Base-by-base conservation (phyloP, 2,888 invertebrate species). In the Polyploca ridens region DNA sequence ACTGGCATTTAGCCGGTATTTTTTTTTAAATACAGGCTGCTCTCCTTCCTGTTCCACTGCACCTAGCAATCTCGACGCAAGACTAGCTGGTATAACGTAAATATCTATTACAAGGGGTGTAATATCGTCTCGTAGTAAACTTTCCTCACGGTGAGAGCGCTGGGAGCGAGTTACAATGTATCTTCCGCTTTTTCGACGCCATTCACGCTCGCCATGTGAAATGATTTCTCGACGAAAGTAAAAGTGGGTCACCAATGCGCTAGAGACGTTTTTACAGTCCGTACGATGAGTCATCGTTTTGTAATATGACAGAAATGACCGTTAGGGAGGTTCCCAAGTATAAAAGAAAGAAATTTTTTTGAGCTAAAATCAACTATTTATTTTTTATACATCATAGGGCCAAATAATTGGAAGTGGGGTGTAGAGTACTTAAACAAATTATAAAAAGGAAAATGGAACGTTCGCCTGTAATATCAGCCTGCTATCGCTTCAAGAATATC, bases 201-300 rank as follows among this genome's bases (percentile, higher is more conserved):
- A 89, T 90, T 90, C 88, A 88, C 79, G 77, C 76, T 7, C 35
- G 79, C 75, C 86, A 88, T 92, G 91, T 85, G 91, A 90, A 90
- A 85, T 86, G 87, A 85, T 91, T 90, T 91, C 91, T 54, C 54
- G 54, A 84, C 89, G 85, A 93, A 93, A 93, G 93, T 93, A 93
- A 93, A 91, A 93, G 91, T 86, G 83, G 90, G 91, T 87, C 90
- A 90, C 71, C 66, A 67, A 75, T 64, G 66, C 62, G 54, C 62
- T 62, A 19, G 14, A 46, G 10, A 19, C 38, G 6, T 57, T 19
- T 7, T 10, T 14, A 58, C 14, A n/a, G 14, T 35, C 5, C 35
- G n/a, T 6, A 14, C 33, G 38, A 61, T 61, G 19, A 41, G 38
- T 38, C 35, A 38, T 16, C n/a, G 5, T 38, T 60, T 16, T 58